Conservation (phyloP, 2,888 invertebrate species). For the Ellobium chinense region DNA sequence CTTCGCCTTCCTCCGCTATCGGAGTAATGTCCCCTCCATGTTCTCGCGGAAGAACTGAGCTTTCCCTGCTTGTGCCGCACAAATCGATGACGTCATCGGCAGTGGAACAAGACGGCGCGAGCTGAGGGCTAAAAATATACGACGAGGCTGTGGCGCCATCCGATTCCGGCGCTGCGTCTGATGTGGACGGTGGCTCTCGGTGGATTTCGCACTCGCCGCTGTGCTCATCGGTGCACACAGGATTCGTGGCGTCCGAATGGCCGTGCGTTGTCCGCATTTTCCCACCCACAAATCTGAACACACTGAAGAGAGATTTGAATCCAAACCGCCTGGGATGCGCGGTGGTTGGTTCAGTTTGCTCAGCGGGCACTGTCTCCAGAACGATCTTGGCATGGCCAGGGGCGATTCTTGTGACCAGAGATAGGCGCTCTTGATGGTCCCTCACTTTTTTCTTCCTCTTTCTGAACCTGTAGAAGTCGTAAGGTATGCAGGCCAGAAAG, state of each 20-base stretch:
- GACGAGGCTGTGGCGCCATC: conserved; percentile 14
- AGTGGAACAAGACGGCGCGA: neutral
- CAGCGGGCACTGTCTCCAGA: conserved; percentile 22
- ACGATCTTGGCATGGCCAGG: conserved; percentile 50
- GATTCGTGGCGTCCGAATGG: neutral
- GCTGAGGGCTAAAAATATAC: conserved; percentile 2
- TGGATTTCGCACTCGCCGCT: neutral
- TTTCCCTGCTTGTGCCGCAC: neutral
- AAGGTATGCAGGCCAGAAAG: conserved; percentile 52
- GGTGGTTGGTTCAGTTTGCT: neutral
- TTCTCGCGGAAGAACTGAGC: neutral
- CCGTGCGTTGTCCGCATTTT: conserved; percentile 11
- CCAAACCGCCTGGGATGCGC: conserved; percentile 32
- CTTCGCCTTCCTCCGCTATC: neutral
- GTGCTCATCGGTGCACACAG: neutral
- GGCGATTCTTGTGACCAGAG: conserved; percentile 52
- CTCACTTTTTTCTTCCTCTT: conserved; percentile 52
- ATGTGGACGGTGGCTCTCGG: neutral
- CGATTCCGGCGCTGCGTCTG: neutral
- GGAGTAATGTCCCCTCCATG: neutral
- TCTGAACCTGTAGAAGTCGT: conserved; percentile 53
- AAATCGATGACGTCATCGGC: neutral
- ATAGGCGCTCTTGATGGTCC: conserved; percentile 51
- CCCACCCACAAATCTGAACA: conserved; percentile 39
- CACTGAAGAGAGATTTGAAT: conserved; percentile 39